Evolutionary conservation across 2,113 vertebrate species (phyloP), one percentile per base, ranked within the genome.

Genomic region (Rhinogobius similis): DNA sequence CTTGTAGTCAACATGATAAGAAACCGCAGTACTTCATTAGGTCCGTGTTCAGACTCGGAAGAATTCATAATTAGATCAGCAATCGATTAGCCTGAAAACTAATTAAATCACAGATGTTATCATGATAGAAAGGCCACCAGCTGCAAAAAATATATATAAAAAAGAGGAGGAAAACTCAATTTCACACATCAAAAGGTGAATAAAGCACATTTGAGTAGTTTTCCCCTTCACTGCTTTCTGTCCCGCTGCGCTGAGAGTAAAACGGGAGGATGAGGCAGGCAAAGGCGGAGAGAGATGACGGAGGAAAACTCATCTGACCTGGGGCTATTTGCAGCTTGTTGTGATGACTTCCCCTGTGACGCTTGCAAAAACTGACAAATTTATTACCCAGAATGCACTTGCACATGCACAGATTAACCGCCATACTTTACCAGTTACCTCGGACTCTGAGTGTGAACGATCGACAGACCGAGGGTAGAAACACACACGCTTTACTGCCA

Each of bases 151-250:
- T 59, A 23, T 16, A 10, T 20, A 68, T 32, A n/a, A n/a, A 77
- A 77, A 79, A 11, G 16, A 43, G 56, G 26, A 18, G 41, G 53
- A 63, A 78, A 85, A 79, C 67, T 81, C 65, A 85, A 86, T 88
- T 90, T 88, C 82, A 88, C 85, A 86, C 80, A 82, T 87, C 82
- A 84, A 79, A 79, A 85, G 72, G 69, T 83, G 73, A 86, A 85
- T 79, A 84, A 85, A 82, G 71, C 52, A 62, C 76, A 50, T 76
- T 82, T 69, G 56, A 68, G 76, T 71, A 41, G 68, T 71, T 77
- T 77, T 85, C 83, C 68, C 43, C 83, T 70, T 27, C 65, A 20
- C 76, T 84, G 86, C 80, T 43, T 70, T 69, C 38, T 73, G 65
- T 27, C 79, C 74, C 62, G 20, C 48, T 21, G 48, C 41, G 65